phyloP scores from a whole-genome alignment of 2,888 invertebrate species.

The Noctua janthina region DNA sequence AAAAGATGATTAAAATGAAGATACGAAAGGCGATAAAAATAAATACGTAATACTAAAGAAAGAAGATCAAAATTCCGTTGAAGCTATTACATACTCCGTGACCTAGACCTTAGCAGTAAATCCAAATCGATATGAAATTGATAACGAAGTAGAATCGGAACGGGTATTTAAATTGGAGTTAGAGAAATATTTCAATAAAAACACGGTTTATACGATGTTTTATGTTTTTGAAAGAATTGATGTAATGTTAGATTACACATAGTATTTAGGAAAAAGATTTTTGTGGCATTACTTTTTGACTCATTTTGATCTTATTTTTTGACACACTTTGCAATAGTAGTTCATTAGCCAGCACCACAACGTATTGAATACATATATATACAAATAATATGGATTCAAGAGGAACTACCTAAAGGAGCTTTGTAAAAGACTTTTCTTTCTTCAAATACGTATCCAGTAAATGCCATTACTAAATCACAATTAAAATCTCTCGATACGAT shows the following conservation, averaged over 20 bases:
- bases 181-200: slow-evolving; percentile 28
- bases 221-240: not conserved
- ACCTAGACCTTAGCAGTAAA: slow-evolving; percentile 63
- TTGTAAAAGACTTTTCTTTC: not conserved
- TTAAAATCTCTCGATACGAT: slow-evolving; percentile 15
- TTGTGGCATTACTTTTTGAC: not conserved
- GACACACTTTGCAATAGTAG: not conserved
- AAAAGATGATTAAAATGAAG: not conserved
- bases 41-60: not conserved
- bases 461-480: not conserved
- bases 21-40: not conserved
- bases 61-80: slow-evolving; percentile 25
- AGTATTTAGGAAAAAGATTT: not conserved
- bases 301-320: not conserved
- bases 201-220: slow-evolving; percentile 10
- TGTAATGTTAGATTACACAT: not conserved
- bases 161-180: slow-evolving; percentile 33
- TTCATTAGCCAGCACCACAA: not conserved
- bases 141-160: slow-evolving; percentile 51
- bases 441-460: not conserved
- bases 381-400: not conserved
- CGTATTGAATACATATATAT: not conserved
- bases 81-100: slow-evolving; percentile 44
- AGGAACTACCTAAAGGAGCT: not conserved
- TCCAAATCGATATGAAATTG: slow-evolving; percentile 58